phyloP scores from a whole-genome alignment of 1,140 invertebrate genomes.

The Latrodectus geometricus region DNA sequence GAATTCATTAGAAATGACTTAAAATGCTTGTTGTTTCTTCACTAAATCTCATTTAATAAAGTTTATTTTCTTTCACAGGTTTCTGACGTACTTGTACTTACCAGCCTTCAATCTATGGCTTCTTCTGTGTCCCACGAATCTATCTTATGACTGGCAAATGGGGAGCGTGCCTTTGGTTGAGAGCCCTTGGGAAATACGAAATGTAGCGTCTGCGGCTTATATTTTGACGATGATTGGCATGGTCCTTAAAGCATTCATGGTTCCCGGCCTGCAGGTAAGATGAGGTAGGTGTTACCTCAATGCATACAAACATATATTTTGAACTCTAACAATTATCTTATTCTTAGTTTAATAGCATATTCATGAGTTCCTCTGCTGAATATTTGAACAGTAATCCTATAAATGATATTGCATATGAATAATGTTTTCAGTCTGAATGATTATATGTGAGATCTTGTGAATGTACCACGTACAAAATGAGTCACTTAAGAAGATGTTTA shows the following conservation, averaged over 20 bases:
- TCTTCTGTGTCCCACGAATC: conserved; percentile 70
- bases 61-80: conserved; percentile 63
- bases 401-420: no score
- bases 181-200: conserved; percentile 69
- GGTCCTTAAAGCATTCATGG: neutral
- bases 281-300: conserved; percentile 50
- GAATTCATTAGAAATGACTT: no score
- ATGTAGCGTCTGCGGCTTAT: conserved; percentile 64
- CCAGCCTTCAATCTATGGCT: conserved; percentile 72
- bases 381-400: no score
- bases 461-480: no score
- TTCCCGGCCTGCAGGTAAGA: conserved; percentile 50
- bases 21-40: no score
- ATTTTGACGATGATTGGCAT: neutral
- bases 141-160: conserved; percentile 76
- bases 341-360: no score
- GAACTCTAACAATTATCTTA: no score
- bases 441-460: no score
- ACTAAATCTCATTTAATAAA: neutral
- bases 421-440: no score
- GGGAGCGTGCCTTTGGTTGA: conserved; percentile 72
- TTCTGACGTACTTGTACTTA: conserved; percentile 72
- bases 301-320: neutral
- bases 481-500: no score
- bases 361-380: no score